Evolutionary conservation across 2,888 invertebrate species (phyloP).

Genomic region (Mythimna loreyi): DNA sequence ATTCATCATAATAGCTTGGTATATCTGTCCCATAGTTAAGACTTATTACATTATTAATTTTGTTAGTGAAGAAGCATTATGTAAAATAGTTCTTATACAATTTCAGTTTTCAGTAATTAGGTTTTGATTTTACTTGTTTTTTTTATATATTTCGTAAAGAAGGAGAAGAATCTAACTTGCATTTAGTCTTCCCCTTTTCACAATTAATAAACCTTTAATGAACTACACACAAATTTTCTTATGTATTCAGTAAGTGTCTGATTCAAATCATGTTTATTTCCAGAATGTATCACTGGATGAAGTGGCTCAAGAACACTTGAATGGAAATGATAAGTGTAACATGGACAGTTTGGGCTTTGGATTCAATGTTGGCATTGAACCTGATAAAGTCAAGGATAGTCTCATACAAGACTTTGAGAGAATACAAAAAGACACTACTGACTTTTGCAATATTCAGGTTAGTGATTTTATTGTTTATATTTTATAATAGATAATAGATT

Average conservation of each 20-base stretch:
- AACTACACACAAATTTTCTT: too few species aligned
- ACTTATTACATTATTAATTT: background rate
- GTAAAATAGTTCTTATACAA: background rate
- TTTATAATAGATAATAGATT: background rate
- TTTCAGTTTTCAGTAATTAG: slow-evolving; percentile 7
- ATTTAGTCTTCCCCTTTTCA: background rate
- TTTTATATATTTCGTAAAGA: background rate
- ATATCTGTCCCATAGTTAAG: background rate
- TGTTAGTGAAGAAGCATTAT: background rate
- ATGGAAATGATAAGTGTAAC: slow-evolving; percentile 85
- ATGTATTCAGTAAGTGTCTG: background rate
- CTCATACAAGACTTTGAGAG: slow-evolving; percentile 91
- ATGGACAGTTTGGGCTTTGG: slow-evolving; percentile 88
- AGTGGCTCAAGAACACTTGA: slow-evolving; percentile 81
- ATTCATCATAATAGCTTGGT: background rate
- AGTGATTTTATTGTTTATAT: slow-evolving; percentile 30
- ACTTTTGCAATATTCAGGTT: slow-evolving; percentile 89
- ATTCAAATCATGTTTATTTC: slow-evolving; percentile 57
- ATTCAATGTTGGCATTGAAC: slow-evolving; percentile 84
- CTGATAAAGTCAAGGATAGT: slow-evolving; percentile 85
- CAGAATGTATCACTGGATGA: slow-evolving; percentile 86
- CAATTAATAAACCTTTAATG: background rate
- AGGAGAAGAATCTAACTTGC: background rate
- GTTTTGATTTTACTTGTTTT: background rate
- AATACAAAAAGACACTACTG: slow-evolving; percentile 91